Percentiles rank a stretch among this genome's conserved stretches.
phyloP scores from a whole-genome alignment of 2,797 vertebrate genomes.

The Rhynchotus rufescens region DNA sequence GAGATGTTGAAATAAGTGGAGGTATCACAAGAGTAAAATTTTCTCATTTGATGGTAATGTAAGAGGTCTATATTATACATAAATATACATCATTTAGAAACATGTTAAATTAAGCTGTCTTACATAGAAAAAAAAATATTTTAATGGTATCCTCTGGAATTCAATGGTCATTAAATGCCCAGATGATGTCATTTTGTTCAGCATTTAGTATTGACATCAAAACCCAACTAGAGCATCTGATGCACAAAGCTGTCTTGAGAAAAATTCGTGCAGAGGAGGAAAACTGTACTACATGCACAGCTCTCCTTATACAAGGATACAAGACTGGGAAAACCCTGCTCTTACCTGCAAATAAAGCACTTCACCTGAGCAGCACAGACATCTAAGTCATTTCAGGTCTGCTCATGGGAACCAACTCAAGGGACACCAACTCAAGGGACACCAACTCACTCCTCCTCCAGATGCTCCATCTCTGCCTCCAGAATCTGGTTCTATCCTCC shows the following conservation, averaged over 20 bases:
- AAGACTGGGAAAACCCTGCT: background rate
- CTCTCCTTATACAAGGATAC: background rate
- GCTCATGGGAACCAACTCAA: background rate
- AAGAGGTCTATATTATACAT: background rate
- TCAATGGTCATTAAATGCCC: constrained; percentile 36
- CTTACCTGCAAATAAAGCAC: background rate
- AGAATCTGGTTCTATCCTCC: background rate
- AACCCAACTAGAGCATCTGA: background rate
- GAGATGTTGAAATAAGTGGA: background rate
- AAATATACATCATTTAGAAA: constrained; percentile 6
- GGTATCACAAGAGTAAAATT: background rate
- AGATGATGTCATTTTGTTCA: constrained; percentile 53
- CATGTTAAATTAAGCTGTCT: constrained; percentile 34
- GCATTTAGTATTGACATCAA: background rate
- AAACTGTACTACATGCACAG: background rate
- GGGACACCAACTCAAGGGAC: background rate
- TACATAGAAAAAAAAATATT: background rate
- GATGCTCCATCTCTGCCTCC: no score
- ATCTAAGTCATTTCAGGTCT: background rate
- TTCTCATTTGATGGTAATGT: background rate
- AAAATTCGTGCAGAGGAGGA: background rate
- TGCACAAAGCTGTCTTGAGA: background rate
- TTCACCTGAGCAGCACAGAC: background rate
- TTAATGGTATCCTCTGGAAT: constrained; percentile 41
- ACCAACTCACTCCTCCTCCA: background rate